These are phyloP conservation scores for Drosophila simulans DNA, from an alignment of 1,140 invertebrate species.

Conservation along the genomic window DNA sequence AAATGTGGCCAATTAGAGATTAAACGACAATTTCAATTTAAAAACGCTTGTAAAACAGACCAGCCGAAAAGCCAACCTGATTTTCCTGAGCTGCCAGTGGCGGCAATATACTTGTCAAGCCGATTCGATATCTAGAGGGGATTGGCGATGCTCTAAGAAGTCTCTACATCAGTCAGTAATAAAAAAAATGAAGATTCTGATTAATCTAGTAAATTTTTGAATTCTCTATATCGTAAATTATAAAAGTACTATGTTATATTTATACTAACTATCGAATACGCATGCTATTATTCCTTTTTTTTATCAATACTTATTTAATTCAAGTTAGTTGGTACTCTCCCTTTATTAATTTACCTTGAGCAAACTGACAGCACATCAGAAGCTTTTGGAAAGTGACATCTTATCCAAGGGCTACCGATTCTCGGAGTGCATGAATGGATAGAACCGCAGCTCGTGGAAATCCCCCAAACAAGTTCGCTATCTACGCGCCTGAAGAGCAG, in stretches of 20 bases:
- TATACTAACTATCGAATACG: too few species aligned
- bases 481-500: constrained; percentile 31
- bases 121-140: constrained; percentile 3
- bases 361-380: not conserved
- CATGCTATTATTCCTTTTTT: too few species aligned
- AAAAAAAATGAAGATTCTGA: too few species aligned
- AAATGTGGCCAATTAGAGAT: constrained; percentile 73
- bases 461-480: constrained; percentile 37
- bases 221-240: too few species aligned
- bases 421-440: constrained; percentile 1
- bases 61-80: constrained; percentile 39
- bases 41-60: constrained; percentile 46
- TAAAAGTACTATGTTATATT: too few species aligned
- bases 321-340: too few species aligned
- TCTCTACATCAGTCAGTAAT: not conserved
- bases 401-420: not conserved
- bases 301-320: too few species aligned
- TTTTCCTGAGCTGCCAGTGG: constrained; percentile 13
- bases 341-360: too few species aligned
- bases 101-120: constrained; percentile 32
- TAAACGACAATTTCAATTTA: constrained; percentile 78
- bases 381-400: not conserved
- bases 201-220: too few species aligned
- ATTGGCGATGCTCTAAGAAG: not conserved
- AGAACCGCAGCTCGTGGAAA: constrained; percentile 11